Base-by-base conservation (phyloP, 92 coral and sea anemone species). In the Parazoanthus atlanticus region DNA sequence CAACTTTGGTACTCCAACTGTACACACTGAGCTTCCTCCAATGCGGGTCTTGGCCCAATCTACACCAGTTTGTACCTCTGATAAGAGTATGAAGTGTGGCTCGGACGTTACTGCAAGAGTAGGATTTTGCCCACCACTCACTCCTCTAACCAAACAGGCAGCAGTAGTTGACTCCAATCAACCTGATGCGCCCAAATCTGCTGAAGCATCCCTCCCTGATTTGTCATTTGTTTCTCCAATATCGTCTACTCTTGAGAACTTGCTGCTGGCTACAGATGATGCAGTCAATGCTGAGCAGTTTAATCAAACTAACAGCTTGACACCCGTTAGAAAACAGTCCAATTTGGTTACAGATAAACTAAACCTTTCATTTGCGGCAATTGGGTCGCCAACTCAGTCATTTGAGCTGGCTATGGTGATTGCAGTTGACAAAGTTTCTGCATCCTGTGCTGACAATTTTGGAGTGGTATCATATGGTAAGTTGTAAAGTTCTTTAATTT, bases 391-490 rank as follows among this genome's bases (percentile, higher is more conserved):
- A 70, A 40, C 78, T 5, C 40, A 6, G 56, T 84, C 87, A n/a
- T 23, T 84, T 41, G 78, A 84, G 79, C 87, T 26, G 17, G 87
- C 87, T 46, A 46, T 84, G 78, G 41, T 73, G n/a, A 67, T 41
- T 73, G 87, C 79, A 11, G 78, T 73, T 71, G 87, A 84, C 65
- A 84, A 71, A 84, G 79, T 84, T 84, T 84, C 78, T 1, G 23
- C 87, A 84, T 84, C 78, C 17, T 69, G 36, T 49, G 40, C 29
- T 16, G 65, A 41, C 49, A 65, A 84, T 84, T 74, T 12, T 46
- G 74, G 54, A 15, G 34, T 43, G 12, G 5, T 43, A 28, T 28
- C 36, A 3, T 16, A 23, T 11, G 87, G 78, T 84, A 47, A 84
- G 75, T 65, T 23, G 76, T 23, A 31, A 52, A 23, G 7, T 61